These are phyloP conservation scores for Pangasius mekongensis DNA, from an alignment of 2,797 vertebrate genomes.

Conservation along the genomic window DNA sequence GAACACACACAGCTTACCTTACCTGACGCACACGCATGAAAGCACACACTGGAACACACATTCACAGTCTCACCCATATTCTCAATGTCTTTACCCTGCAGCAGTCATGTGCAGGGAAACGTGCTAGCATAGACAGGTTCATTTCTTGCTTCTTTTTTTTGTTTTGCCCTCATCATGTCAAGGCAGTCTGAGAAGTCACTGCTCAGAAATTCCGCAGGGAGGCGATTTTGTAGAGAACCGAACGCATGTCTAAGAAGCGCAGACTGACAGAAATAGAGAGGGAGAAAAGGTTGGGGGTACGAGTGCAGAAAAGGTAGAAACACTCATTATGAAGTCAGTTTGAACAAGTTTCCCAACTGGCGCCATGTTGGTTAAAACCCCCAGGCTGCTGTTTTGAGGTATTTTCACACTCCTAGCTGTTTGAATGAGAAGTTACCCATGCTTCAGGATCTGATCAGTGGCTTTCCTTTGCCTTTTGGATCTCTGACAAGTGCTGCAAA, in stretches of 20 bases:
- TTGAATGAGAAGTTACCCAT: conserved; percentile 12
- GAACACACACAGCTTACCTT: conserved; percentile 41
- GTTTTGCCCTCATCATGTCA: conserved; percentile 40
- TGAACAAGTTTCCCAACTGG: conserved; percentile 33
- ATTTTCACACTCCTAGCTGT: conserved; percentile 36
- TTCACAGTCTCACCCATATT: background rate
- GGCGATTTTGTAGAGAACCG: conserved; percentile 36
- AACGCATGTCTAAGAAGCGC: conserved; percentile 23
- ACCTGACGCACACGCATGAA: conserved; percentile 9
- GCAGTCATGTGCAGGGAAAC: conserved; percentile 7
- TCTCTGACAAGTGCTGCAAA: conserved; percentile 35
- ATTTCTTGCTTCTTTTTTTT: conserved; percentile 24
- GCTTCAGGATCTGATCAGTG: conserved; percentile 22
- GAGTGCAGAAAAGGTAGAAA: conserved; percentile 11
- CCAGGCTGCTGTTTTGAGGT: conserved; percentile 41
- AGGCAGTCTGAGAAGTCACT: conserved; percentile 47
- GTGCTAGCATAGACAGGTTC: conserved; percentile 29
- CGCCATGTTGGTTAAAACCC: conserved; percentile 37
- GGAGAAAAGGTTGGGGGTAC: background rate
- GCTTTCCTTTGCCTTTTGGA: conserved; percentile 21
- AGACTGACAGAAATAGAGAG: conserved; percentile 38
- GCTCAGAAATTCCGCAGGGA: conserved; percentile 37
- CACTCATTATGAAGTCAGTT: conserved; percentile 36
- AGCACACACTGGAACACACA: background rate
- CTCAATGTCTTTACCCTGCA: background rate